These are phyloP conservation scores for Mycalesis mineus DNA, from an alignment of 2,888 invertebrate genomes.

Conservation along the genomic window DNA sequence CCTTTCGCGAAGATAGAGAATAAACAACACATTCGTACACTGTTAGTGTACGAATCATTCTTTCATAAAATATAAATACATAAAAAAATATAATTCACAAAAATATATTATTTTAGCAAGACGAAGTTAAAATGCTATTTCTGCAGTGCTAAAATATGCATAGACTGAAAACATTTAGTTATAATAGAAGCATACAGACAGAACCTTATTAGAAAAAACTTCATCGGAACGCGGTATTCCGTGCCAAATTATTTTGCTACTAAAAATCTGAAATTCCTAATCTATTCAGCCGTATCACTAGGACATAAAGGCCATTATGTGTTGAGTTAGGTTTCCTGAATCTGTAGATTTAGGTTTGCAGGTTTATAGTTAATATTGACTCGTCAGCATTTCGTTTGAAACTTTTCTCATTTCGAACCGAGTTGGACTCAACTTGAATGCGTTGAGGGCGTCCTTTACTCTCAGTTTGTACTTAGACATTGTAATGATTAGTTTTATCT, in stretches of 20 bases:
- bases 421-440: constrained; percentile 49
- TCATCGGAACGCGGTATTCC: constrained; percentile 53
- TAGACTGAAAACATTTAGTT: constrained; percentile 30
- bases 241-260: constrained; percentile 21
- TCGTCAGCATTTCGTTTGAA: constrained; percentile 70
- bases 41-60: no score
- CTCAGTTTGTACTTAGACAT: constrained; percentile 39
- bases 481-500: constrained; percentile 29
- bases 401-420: constrained; percentile 75
- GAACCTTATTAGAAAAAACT: constrained; percentile 69
- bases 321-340: constrained; percentile 14
- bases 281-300: constrained; percentile 1
- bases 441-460: constrained; percentile 35
- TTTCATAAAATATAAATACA: no score
- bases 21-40: no score
- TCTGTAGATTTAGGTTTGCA: constrained; percentile 38
- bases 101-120: not conserved
- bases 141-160: constrained; percentile 3
- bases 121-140: not conserved
- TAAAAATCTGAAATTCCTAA: not conserved
- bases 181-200: constrained; percentile 40
- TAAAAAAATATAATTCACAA: no score
- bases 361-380: constrained; percentile 73
- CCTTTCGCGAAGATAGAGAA: no score
- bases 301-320: constrained; percentile 25